Evolutionary conservation across 1,140 invertebrate genomes (phyloP), one percentile per base, ranked within the genome.

Genomic region (Drosophila kurseongensis): DNA sequence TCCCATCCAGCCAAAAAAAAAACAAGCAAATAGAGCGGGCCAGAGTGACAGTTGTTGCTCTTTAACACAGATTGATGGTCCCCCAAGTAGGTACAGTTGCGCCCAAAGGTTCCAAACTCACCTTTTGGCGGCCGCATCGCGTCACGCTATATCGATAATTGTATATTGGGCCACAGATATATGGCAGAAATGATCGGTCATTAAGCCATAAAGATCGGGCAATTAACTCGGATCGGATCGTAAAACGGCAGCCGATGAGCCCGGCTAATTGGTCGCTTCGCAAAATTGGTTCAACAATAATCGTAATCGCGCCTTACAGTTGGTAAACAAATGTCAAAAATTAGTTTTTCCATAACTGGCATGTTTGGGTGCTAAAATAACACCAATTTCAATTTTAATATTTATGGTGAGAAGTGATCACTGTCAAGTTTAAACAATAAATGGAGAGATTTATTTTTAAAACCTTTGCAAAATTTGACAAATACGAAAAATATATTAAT

Each of bases 171-270:
- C 60, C 16, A 35, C 27, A 42, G 63, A 71, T 68, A 71, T 71
- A 71, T 41, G 51, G 16, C 66, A 71, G 18, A 71, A 62, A 67
- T 68, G 65, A 71, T 71, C 68, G 68, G 52, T 13, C 68, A 71
- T 71, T 57, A 69, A 35, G 51, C 38, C 65, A 50, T 71, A 71
- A 71, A 71, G 67, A 69, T 57, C 65, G 9, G 18, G 65, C 65
- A 48, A 71, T 71, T 58, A 71, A 58, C 65, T 58, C 5, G 56
- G 29, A 45, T 61, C 55, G 40, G 40, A 61, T 69, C 35, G 18
- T 47, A 40, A 35, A 69, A 69, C 67, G 41, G 14, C 65, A 56
- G 63, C 42, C 68, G 42, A 71, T 71, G 50, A 69, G 63, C 67
- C 35, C 61, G 18, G 40, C 56, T 65, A 65, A 65, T 65, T 65